phyloP scores from a whole-genome alignment of 2,888 invertebrate species.

The Anaspis maculata region DNA sequence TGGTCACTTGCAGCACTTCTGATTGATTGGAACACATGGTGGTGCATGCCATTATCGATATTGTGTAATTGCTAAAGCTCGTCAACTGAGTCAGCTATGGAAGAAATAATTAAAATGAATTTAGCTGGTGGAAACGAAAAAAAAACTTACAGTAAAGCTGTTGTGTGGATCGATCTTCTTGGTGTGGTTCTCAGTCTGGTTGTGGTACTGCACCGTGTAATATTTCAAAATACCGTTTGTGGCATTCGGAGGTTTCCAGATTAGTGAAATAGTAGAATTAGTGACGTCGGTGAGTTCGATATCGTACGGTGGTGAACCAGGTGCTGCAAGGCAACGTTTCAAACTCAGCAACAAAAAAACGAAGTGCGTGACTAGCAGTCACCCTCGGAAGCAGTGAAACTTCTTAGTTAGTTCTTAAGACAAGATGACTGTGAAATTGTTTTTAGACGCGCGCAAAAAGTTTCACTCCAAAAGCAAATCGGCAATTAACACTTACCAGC shows the following conservation, averaged over 20 bases:
- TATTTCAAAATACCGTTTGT: constrained; percentile 66
- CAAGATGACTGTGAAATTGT: too few relatives aligned
- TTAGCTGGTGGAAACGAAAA: too few relatives aligned
- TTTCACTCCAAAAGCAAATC: too few relatives aligned
- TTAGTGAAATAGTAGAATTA: constrained; percentile 53
- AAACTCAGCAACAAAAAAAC: too few relatives aligned
- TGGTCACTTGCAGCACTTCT: constrained; percentile 26
- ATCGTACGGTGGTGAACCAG: constrained; percentile 49
- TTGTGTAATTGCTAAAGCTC: constrained; percentile 59
- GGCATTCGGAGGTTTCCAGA: constrained; percentile 61
- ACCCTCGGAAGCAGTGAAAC: too few relatives aligned
- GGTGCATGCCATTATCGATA: constrained; percentile 66
- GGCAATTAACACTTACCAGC: constrained; percentile 44
- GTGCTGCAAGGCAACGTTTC: too few relatives aligned
- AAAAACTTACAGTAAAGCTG: constrained; percentile 5
- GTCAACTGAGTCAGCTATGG: constrained; percentile 40
- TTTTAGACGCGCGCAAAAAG: too few relatives aligned
- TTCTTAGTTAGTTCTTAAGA: too few relatives aligned
- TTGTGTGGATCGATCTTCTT: constrained; percentile 5
- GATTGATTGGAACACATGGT: constrained; percentile 52
- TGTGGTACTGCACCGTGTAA: constrained; percentile 52
- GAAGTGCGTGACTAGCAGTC: too few relatives aligned
- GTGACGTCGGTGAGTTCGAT: constrained; percentile 51
- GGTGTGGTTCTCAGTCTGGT: constrained; percentile 9
- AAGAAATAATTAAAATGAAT: constrained; percentile 1